Base-by-base conservation (phyloP, 2,888 invertebrate species). In the Colletes collaris region DNA sequence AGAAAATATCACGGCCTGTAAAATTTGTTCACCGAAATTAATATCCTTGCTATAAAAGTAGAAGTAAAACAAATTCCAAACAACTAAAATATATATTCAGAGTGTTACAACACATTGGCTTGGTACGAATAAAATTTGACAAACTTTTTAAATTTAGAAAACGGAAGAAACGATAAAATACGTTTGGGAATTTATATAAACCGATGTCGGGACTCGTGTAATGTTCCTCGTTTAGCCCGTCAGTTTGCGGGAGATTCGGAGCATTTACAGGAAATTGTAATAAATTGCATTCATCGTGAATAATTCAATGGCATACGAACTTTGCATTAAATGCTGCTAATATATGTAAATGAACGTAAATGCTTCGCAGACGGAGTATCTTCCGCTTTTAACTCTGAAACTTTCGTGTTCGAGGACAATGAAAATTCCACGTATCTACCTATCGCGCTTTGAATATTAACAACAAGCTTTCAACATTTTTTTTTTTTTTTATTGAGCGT, bases 371-470 rank as follows among this genome's bases (percentile, higher is more conserved):
- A 16, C 46, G 37, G 49, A 50, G 60, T 65, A 66, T 44, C 52
- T 50, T 35, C 35, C 55, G 78, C 53, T 68, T 67, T 79, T 76
- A 72, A 63, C 65, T 3, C 59, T n/a, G 3, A 44, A 72, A 65
- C 81, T 67, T 74, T 8, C 37, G 59, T n/a, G 64, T 72, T 46
- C 46, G 10, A 5, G 19, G 37, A 66, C 63, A 49, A 77, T 76
- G 65, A 71, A 72, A 77, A 74, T 77, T 81, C 77, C 68, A 37
- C 27, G 49, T 50, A 62, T 76, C 76, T 53, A 35, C 27, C 44
- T 46, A n/a, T 46, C 58, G 71, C 69, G 68, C 56, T 4, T 56
- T 46, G 68, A 80, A 80, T 79, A 65, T 59, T 65, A 50, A 55
- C 46, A n/a, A 16, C 71, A 40, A 71, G 46, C 16, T 44, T n/a